Evolutionary conservation across 1,140 invertebrate genomes (phyloP), one percentile per base, ranked within the genome.

Genomic region (Megalopta genalis): DNA sequence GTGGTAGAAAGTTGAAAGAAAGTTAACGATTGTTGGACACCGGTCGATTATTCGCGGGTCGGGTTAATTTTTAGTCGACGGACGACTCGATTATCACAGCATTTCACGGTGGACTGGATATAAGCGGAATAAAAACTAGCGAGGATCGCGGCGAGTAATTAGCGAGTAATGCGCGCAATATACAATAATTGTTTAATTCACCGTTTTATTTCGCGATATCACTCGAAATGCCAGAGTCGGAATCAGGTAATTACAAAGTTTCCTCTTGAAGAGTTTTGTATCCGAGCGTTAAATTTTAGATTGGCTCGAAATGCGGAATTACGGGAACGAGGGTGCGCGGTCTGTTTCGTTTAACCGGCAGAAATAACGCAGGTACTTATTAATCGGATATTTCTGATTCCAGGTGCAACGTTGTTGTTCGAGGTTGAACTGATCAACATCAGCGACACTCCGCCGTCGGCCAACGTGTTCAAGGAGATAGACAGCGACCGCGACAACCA

Each of bases 381-480:
- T n/a, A 18, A 57, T 57, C 21, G 21, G 6, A 6, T 42, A 52
- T 72, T 82, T 82, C 37, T 82, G 66, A 85, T 93, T 93, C 37
- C 91, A 96, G 95, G 96, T 90, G 97, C 98, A 32, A 98, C 97
- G 54, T 95, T 99, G 18, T 93, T 95, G 68, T 99, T 99, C 92
- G 97, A 99, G 67, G 98, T 98, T 64, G 98, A 99, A 90, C 94
- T 99, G 18, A 95, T 99, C 88, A 96, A 97, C 92, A 98, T 99
- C 89, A 96, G 97, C 64, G 97, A 98, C 87, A 95, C 97, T 0
- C 96, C 96, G 46, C 95, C 97, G 68, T 95, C 96, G 59, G 96
- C 97, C 69, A 99, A 99, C 91, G 97, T 99, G 23, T 99, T 99
- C 94, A 99, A 98, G 91, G 97, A 99, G 93, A 99, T 99, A 90